Evolutionary conservation across 1,140 invertebrate species (phyloP).

Genomic region (Tetraneura akinire): DNA sequence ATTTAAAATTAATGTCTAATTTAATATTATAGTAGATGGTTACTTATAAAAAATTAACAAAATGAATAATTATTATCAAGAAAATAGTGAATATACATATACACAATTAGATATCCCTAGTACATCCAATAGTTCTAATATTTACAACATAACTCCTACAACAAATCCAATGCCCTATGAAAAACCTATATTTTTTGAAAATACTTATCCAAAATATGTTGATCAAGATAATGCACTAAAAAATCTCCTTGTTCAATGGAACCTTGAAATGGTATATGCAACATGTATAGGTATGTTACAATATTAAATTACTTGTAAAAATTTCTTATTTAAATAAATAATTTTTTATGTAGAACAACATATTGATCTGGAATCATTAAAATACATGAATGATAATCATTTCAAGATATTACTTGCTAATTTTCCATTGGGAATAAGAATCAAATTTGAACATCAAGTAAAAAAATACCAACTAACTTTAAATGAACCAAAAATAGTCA

Average conservation of each 20-base stretch:
- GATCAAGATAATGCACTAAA: neutral
- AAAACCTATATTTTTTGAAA: no score
- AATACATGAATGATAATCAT: neutral
- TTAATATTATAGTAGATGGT: no score
- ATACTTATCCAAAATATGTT: no score
- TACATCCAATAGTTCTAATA: no score
- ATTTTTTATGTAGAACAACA: slow-evolving; percentile 2
- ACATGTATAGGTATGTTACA: neutral
- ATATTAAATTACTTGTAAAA: neutral
- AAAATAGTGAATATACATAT: no score
- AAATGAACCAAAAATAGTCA: neutral
- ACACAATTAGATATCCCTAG: no score
- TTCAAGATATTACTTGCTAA: neutral
- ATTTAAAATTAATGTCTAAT: no score
- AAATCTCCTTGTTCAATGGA: neutral
- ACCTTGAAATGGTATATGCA: neutral
- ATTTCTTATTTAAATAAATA: neutral
- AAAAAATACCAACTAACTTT: neutral
- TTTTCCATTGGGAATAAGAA: neutral
- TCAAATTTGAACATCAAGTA: neutral
- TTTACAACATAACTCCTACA: no score
- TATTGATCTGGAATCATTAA: neutral
- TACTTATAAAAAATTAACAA: no score
- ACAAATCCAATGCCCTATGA: no score
- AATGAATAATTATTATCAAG: no score